Evolutionary conservation across 2,888 invertebrate genomes (phyloP), one percentile per base, ranked within the genome.

Genomic region (Resseliella maxima): DNA sequence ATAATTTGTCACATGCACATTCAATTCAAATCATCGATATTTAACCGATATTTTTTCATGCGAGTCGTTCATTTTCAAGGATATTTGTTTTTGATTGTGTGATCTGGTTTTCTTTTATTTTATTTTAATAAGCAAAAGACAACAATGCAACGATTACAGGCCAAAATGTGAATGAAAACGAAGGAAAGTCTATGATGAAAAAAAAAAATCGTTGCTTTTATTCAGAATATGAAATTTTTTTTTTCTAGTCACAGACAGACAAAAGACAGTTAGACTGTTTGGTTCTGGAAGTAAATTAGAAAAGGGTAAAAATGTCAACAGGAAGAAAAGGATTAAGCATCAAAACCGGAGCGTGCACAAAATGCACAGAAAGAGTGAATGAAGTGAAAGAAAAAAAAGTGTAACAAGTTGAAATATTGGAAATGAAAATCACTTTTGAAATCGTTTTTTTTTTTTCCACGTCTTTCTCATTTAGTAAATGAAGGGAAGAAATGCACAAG

Each of bases 241-340:
- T 50, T 50, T 59, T 59, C 12, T 5, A 59, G 59, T 24, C 27
- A 27, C 24, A n/a, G n/a, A 27, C 59, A 59, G 15, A 59, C 59
- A 59, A 59, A 59, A 59, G 24, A 59, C 59, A 27, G 27, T 59
- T 59, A n/a, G 59, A 59, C 59, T 15, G 81, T n/a, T n/a, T n/a
- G n/a, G n/a, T n/a, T n/a, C n/a, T 83, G 83, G 83, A 8, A 83
- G 38, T 38, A 24, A 83, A 38, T 36, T n/a, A 24, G n/a, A 83
- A 83, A 83, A 38, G 38, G 38, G 38, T 24, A 83, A 6, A 83
- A 24, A 83, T 38, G 36, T 36, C 83, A 83, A 83, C 83, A 83
- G 83, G 83, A 83, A 83, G 83, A 83, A 38, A 83, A 83, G 83
- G 83, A 83, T 83, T 83, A 83, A n/a, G 24, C 38, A 38, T n/a